Conservation (phyloP, 2,113 vertebrate species). For the Eidolon helvum region DNA sequence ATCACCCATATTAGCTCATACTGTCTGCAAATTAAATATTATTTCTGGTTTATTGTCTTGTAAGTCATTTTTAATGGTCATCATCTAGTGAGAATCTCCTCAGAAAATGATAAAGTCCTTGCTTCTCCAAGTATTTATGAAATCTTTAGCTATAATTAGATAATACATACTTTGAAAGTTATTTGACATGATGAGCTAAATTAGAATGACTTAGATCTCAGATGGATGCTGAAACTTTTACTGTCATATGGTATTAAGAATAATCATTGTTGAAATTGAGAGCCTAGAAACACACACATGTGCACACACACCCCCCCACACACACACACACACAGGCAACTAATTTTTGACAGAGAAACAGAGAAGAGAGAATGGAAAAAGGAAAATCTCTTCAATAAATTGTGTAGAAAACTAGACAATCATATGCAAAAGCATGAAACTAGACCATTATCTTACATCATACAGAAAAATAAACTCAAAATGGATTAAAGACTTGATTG, state of each 20-base stretch:
- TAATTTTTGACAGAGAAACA: neutral
- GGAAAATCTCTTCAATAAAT: neutral
- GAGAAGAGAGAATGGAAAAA: neutral
- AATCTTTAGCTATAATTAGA: neutral
- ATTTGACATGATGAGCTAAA: neutral
- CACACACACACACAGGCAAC: neutral
- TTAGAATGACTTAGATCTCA: neutral
- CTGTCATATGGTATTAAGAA: neutral
- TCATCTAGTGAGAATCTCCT: neutral
- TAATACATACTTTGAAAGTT: neutral
- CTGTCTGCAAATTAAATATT: neutral
- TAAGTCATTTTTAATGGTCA: neutral
- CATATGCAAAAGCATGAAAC: neutral
- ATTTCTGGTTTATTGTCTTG: neutral
- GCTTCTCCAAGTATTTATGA: neutral
- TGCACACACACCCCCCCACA: neutral
- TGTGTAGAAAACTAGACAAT: neutral
- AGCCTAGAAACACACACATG: neutral
- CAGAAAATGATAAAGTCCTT: neutral
- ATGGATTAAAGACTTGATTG: neutral
- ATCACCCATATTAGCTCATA: neutral
- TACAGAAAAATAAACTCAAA: neutral
- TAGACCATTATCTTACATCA: neutral
- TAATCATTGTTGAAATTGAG: neutral
- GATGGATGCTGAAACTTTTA: neutral